Percentiles rank a stretch among this genome's conserved stretches.
These are phyloP conservation scores for Dendrocopos noguchii DNA, from an alignment of 2,113 vertebrate species.

Conservation along the genomic window DNA sequence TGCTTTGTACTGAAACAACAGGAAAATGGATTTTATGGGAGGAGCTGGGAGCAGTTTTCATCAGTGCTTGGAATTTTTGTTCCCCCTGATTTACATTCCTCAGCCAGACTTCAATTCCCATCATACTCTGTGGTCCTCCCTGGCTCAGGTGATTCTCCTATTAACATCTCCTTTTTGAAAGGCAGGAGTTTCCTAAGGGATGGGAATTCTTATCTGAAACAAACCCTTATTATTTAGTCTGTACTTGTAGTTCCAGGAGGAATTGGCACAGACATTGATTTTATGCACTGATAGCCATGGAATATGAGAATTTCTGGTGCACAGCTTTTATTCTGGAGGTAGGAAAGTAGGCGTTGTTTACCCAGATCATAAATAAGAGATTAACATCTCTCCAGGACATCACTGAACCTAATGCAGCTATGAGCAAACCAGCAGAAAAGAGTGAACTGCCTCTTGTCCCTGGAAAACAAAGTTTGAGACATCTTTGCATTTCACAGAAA, in stretches of 20 bases:
- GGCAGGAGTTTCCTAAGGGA: background rate
- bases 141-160: background rate
- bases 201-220: background rate
- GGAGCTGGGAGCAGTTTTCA: background rate
- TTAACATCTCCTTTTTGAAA: background rate
- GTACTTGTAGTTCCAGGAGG: background rate
- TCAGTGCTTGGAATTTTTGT: background rate
- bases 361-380: constrained; percentile 30
- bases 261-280: constrained; percentile 11
- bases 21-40: background rate
- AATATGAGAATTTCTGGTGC: constrained; percentile 18
- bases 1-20: background rate
- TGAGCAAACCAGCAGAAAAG: background rate
- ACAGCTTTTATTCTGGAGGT: background rate
- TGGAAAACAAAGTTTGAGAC: background rate
- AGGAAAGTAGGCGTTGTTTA: constrained; percentile 8
- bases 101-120: constrained; percentile 15
- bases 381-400: constrained; percentile 32
- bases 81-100: background rate
- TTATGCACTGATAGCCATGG: constrained; percentile 9
- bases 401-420: background rate
- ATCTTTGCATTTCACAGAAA: background rate
- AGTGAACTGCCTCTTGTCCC: background rate
- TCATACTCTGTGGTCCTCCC: background rate
- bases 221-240: constrained; percentile 20